Evolutionary conservation across 2,797 vertebrate species (phyloP).

Genomic region (Tragopan temminckii): DNA sequence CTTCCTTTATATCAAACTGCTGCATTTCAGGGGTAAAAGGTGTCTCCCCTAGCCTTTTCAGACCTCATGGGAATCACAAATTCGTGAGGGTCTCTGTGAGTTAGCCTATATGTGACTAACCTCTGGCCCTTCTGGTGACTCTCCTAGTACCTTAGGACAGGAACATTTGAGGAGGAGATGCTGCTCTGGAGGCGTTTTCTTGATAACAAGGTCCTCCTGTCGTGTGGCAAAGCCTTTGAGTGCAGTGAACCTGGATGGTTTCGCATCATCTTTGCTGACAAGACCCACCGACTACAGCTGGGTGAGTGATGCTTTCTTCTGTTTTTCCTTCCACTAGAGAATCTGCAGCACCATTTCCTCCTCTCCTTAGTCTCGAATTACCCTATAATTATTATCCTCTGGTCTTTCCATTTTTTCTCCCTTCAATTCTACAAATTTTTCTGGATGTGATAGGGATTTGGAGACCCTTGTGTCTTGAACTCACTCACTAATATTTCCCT

Average conservation of each 20-base stretch:
- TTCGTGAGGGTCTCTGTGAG: conserved; percentile 10
- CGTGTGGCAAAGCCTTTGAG: conserved; percentile 90
- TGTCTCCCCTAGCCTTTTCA: conserved; percentile 42
- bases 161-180: conserved; percentile 90
- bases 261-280: conserved; percentile 91
- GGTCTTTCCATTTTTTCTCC: neutral
- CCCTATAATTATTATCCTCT: neutral
- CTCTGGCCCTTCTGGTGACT: conserved; percentile 1
- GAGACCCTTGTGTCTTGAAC: neutral
- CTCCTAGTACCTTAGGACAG: conserved; percentile 87
- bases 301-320: conserved; percentile 82
- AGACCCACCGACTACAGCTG: conserved; percentile 84
- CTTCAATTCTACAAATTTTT: neutral
- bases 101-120: conserved; percentile 10
- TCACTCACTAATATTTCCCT: neutral
- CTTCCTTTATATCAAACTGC: conserved; percentile 38
- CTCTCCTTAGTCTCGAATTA: neutral
- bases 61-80: conserved; percentile 33
- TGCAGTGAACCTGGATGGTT: conserved; percentile 96
- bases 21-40: conserved; percentile 49
- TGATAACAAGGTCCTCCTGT: conserved; percentile 91
- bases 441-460: neutral
- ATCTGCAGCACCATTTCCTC: neutral
- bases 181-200: conserved; percentile 90
- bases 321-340: neutral